phyloP scores from a whole-genome alignment of 1,140 invertebrate species.

The Pararge aegeria region DNA sequence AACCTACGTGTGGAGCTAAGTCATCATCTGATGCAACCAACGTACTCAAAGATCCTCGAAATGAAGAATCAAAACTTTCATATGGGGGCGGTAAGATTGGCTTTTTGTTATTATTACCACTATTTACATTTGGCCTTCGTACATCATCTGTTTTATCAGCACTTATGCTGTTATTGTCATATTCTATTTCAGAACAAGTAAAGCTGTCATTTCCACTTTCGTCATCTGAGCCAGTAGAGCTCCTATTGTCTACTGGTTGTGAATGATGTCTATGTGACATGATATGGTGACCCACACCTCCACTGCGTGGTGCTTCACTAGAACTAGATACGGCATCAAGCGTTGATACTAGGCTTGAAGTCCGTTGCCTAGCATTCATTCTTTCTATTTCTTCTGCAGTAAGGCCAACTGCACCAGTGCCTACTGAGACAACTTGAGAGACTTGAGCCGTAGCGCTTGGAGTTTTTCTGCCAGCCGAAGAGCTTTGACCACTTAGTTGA shows the following conservation, averaged over 20 bases:
- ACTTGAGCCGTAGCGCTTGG: conserved; percentile 82
- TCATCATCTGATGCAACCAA: conserved; percentile 96
- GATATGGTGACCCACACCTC: conserved; percentile 82
- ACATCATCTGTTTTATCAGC: conserved; percentile 88
- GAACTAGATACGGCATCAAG: conserved; percentile 95
- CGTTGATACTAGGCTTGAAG: conserved; percentile 94
- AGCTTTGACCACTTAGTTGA: conserved; percentile 91
- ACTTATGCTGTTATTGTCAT: conserved; percentile 92
- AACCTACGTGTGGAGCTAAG: conserved; percentile 86
- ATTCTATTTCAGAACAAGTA: conserved; percentile 98
- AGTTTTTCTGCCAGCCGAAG: conserved; percentile 86
- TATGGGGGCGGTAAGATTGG: conserved; percentile 87
- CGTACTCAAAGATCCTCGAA: conserved; percentile 94
- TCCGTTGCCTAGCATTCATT: conserved; percentile 91
- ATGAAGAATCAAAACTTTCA: conserved; percentile 96
- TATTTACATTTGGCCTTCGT: conserved; percentile 81
- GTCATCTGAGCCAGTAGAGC: conserved; percentile 91
- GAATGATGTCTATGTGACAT: conserved; percentile 84
- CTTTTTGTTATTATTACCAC: conserved; percentile 81
- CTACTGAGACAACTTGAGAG: conserved; percentile 81
- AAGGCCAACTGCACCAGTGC: conserved; percentile 87
- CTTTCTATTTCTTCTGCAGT: conserved; percentile 96
- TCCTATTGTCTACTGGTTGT: conserved; percentile 86
- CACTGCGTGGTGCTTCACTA: conserved; percentile 89
- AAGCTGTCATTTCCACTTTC: conserved; percentile 98